A percentile compares a stretch with the other conserved stretches of the same genome.
Evolutionary conservation across 2,113 vertebrate genomes (phyloP).

Genomic region (Rhodinocichla rosea): DNA sequence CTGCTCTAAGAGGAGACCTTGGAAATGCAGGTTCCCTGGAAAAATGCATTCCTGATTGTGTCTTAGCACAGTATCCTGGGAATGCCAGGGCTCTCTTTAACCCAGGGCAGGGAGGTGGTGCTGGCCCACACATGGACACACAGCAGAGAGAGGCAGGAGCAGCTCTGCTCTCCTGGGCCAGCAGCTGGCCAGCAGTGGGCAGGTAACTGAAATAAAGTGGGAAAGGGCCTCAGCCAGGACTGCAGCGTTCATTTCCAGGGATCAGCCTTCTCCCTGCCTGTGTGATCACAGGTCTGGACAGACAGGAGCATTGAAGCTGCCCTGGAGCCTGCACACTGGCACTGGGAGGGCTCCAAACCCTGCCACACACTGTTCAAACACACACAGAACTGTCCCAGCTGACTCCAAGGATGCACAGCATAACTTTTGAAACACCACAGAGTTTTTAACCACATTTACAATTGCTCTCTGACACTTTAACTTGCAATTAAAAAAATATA

Average conservation of each 20-base stretch:
- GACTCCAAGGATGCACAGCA: background rate
- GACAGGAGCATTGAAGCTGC: background rate
- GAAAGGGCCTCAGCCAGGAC: background rate
- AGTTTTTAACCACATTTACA: background rate
- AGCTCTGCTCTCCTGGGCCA: background rate
- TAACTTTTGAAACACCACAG: background rate
- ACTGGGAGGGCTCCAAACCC: background rate
- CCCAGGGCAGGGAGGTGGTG: background rate
- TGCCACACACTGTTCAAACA: background rate
- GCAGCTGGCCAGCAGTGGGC: background rate
- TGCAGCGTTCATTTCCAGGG: background rate
- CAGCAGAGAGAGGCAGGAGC: background rate
- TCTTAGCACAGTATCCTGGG: no score
- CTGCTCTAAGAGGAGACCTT: background rate
- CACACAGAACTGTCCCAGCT: background rate
- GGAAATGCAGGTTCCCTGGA: background rate
- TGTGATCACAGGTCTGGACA: background rate
- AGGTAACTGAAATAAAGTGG: background rate
- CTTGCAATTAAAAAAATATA: background rate
- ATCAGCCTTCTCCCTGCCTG: background rate
- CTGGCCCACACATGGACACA: background rate
- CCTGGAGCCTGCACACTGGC: background rate
- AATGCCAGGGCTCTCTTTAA: rapidly evolving
- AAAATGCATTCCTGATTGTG: background rate
- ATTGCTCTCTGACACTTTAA: background rate